phyloP scores from a whole-genome alignment of 2,113 vertebrate species.

The Zapornia atra region DNA sequence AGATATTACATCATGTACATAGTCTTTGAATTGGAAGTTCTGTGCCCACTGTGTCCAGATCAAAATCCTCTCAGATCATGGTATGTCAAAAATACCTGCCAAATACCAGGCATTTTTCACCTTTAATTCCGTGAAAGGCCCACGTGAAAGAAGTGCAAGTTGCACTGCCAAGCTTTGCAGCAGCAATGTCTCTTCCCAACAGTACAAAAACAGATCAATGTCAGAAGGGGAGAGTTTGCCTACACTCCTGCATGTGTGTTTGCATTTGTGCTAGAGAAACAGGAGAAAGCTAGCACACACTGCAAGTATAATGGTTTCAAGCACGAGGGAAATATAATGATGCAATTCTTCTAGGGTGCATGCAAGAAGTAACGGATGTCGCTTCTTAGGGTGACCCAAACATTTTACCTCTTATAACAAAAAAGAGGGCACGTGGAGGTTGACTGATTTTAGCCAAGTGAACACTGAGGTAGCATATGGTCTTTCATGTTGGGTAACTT shows the following conservation, averaged over 20 bases:
- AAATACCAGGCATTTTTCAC: background rate
- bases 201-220: constrained; percentile 7
- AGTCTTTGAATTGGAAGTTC: background rate
- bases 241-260: background rate
- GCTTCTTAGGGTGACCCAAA: background rate
- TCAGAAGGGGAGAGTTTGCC: background rate
- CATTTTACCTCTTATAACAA: background rate
- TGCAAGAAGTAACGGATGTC: background rate
- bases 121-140: background rate
- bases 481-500: background rate
- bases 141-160: background rate
- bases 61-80: background rate
- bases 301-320: background rate
- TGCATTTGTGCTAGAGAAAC: background rate
- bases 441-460: accelerated
- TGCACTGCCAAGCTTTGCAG: background rate
- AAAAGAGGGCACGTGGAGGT: background rate
- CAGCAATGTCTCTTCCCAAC: background rate
- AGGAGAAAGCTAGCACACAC: background rate
- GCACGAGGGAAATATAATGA: background rate
- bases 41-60: background rate
- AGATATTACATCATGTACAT: background rate
- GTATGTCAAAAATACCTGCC: background rate
- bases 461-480: background rate
- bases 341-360: background rate